phyloP scores from a whole-genome alignment of 2,113 vertebrate species.

The Hydropotes inermis region DNA sequence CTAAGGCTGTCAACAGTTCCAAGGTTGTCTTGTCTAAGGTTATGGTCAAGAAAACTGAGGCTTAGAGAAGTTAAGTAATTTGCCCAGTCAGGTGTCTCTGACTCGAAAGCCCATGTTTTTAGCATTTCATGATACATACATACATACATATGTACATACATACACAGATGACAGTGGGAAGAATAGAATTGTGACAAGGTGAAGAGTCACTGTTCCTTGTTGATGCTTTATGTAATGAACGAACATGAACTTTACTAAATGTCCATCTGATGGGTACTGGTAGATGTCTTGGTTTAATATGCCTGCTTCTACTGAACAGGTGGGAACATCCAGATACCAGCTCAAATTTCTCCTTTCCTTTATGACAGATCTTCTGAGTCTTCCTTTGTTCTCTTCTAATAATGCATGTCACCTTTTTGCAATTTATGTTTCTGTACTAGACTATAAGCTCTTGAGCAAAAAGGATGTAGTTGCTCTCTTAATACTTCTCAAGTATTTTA shows the following conservation, averaged over 20 bases:
- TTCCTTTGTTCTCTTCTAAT: neutral
- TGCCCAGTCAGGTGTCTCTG: neutral
- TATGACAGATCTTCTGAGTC: neutral
- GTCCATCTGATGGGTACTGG: neutral
- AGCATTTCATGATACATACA: neutral
- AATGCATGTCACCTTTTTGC: neutral
- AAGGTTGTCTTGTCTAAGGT: neutral
- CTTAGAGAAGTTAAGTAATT: neutral
- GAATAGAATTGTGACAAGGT: neutral
- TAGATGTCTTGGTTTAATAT: neutral
- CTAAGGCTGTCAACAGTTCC: neutral
- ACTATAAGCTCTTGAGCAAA: neutral
- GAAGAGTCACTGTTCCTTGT: neutral
- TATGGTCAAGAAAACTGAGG: neutral
- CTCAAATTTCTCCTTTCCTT: neutral
- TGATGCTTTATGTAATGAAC: neutral
- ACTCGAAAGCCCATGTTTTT: neutral
- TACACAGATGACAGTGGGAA: neutral
- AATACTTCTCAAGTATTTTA: constrained; percentile 12
- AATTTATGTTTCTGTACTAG: constrained; percentile 29
- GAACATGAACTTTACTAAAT: neutral
- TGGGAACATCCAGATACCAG: neutral
- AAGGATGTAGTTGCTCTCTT: constrained; percentile 11
- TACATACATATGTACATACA: neutral
- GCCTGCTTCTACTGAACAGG: neutral